These are phyloP conservation scores for Drosophila sp. DNA, from an alignment of 1,140 invertebrate genomes.

Conservation along the genomic window DNA sequence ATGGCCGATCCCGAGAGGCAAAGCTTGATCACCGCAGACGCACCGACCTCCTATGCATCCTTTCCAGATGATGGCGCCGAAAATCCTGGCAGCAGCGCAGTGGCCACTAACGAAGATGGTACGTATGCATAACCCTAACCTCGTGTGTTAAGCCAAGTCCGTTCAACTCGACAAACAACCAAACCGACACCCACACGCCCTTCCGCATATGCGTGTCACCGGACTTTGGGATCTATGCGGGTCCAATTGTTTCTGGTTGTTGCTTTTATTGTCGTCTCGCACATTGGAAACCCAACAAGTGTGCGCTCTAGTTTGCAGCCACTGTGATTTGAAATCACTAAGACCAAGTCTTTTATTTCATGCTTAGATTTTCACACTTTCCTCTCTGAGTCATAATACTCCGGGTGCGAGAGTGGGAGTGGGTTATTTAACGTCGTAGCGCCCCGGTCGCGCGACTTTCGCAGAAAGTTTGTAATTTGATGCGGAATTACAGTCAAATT, in stretches of 20 bases:
- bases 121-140: constrained; percentile 50
- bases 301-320: constrained; percentile 64
- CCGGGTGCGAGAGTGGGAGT: constrained; percentile 1
- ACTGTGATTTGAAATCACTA: constrained; percentile 62
- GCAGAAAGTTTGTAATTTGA: constrained; percentile 51
- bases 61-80: constrained; percentile 60
- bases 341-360: constrained; percentile 26
- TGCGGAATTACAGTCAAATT: constrained; percentile 44
- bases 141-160: constrained; percentile 24
- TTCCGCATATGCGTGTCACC: constrained; percentile 27
- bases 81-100: constrained; percentile 63
- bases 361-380: constrained; percentile 67
- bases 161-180: constrained; percentile 51
- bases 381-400: constrained; percentile 60
- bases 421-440: background rate
- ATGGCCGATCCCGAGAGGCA: constrained; percentile 75
- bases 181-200: too few species aligned
- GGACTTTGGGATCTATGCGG: constrained; percentile 35
- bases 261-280: background rate
- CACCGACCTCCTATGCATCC: constrained; percentile 59
- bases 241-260: constrained; percentile 26
- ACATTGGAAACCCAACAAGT: constrained; percentile 76
- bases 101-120: constrained; percentile 66
- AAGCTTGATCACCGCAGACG: constrained; percentile 70
- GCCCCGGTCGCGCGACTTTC: constrained; percentile 22